Conservation (phyloP, 1,140 invertebrate genomes). For the Telenomus remus region DNA sequence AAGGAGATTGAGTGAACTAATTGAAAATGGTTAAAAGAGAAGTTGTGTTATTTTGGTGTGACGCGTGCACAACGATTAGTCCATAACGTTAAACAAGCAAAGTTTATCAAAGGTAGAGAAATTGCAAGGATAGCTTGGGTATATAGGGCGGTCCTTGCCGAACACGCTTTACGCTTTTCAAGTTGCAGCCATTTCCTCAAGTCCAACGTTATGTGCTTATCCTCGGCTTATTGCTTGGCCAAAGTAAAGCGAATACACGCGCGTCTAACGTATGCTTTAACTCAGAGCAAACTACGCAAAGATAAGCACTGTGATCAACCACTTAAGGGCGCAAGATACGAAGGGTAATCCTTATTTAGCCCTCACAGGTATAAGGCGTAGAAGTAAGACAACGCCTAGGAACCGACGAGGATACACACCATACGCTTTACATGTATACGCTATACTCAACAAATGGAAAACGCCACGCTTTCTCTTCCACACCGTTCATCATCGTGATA, state of each 20-base stretch:
- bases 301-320: slow-evolving; percentile 59
- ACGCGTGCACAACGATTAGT: slow-evolving; percentile 38
- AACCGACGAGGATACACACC: slow-evolving; percentile 30
- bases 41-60: slow-evolving; percentile 8
- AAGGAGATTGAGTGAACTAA: too few species aligned
- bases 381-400: slow-evolving; percentile 45
- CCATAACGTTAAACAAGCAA: slow-evolving; percentile 55
- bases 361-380: slow-evolving; percentile 34
- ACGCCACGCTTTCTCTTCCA: slow-evolving; percentile 41
- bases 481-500: slow-evolving; percentile 51
- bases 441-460: slow-evolving; percentile 52
- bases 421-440: slow-evolving; percentile 38
- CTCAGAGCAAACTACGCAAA: slow-evolving; percentile 54
- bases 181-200: slow-evolving; percentile 55
- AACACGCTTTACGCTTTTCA: slow-evolving; percentile 59
- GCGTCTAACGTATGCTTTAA: slow-evolving; percentile 54
- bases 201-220: slow-evolving; percentile 59
- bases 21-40: background rate
- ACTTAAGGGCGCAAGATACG: slow-evolving; percentile 52
- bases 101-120: slow-evolving; percentile 52
- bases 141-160: slow-evolving; percentile 37
- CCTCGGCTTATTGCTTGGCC: slow-evolving; percentile 57
- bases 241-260: slow-evolving; percentile 56
- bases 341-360: slow-evolving; percentile 58
- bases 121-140: slow-evolving; percentile 43